phyloP scores from a whole-genome alignment of 37 sponge, comb jelly and placozoan genomes.

The Hormiphora californensis region DNA sequence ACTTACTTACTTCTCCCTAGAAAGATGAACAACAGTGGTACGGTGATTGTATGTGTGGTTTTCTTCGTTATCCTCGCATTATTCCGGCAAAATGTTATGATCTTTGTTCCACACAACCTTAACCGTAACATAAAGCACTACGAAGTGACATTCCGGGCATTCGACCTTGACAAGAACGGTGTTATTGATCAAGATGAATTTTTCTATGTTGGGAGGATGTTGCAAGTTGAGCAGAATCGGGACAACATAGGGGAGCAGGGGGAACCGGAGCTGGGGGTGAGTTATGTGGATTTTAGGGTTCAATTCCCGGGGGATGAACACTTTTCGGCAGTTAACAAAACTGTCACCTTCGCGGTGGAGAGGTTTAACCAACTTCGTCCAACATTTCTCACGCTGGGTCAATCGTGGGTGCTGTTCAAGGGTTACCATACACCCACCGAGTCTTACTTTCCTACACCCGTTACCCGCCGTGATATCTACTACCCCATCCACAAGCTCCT shows the following conservation, averaged over 20 bases:
- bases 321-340: background rate
- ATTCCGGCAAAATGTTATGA: background rate
- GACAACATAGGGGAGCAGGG: background rate
- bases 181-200: constrained; percentile 48
- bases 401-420: background rate
- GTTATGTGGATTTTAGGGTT: background rate
- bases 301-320: background rate
- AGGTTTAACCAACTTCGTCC: background rate
- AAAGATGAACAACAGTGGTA: background rate
- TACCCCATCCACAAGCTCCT: background rate
- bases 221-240: background rate
- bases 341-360: background rate
- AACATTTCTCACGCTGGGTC: background rate
- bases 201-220: background rate
- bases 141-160: background rate
- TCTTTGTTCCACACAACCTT: constrained; percentile 21
- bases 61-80: constrained; percentile 45
- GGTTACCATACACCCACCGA: background rate
- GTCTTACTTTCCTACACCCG: background rate
- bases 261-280: background rate
- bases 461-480: background rate
- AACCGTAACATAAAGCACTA: constrained; percentile 4
- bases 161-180: constrained; percentile 41
- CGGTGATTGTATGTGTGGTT: background rate
- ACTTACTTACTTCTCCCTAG: background rate